A percentile compares a stretch with the other conserved stretches of the same genome.
Evolutionary conservation across 64 coral and sea anemone genomes (phyloP).

Genomic region (Montipora cactus): DNA sequence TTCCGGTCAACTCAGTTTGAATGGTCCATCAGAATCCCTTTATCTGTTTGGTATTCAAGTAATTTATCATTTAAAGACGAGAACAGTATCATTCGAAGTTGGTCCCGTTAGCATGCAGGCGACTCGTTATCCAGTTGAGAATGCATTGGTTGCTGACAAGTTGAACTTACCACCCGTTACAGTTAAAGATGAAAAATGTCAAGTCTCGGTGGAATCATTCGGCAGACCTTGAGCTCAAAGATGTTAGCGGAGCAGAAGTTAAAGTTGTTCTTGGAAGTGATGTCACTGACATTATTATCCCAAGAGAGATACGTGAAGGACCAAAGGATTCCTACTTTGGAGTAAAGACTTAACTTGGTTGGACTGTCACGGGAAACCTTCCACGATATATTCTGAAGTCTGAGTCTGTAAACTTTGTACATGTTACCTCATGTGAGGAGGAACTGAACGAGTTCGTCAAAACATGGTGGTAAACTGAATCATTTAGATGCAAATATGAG

Average conservation of each 20-base stretch:
- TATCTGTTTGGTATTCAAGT: constrained; percentile 12
- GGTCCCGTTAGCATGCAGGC: background rate
- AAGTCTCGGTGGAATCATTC: background rate
- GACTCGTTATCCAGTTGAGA: background rate
- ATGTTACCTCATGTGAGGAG: background rate
- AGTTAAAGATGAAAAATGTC: background rate
- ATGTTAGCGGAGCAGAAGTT: too few relatives aligned
- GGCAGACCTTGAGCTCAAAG: background rate
- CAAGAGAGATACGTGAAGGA: too few relatives aligned
- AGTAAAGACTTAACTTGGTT: background rate
- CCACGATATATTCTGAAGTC: background rate
- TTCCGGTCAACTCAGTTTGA: background rate
- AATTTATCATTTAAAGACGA: background rate
- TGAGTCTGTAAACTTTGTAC: constrained; percentile 11
- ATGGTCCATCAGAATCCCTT: background rate
- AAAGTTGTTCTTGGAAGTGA: too few relatives aligned
- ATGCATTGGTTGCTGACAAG: background rate
- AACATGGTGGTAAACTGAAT: too few relatives aligned
- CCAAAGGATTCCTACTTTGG: too few relatives aligned
- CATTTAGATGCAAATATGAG: too few relatives aligned
- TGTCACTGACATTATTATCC: too few relatives aligned
- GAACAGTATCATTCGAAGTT: background rate
- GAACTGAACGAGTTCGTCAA: too few relatives aligned
- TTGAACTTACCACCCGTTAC: constrained; percentile 1
- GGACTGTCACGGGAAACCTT: background rate